phyloP scores from a whole-genome alignment of 2,888 invertebrate species.

The Monoplex corrugatus region DNA sequence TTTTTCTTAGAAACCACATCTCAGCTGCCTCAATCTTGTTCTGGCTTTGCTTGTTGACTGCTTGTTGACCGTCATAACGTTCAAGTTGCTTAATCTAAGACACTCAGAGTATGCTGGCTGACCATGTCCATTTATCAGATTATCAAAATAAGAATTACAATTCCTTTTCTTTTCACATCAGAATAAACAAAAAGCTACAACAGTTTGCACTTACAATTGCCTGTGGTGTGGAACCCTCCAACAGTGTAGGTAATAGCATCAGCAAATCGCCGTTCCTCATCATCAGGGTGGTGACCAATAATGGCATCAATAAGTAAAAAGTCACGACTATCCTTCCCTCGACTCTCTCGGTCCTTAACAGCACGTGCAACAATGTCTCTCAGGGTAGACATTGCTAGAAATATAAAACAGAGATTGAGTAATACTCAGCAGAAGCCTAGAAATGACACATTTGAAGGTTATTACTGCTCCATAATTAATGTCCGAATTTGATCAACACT shows the following conservation, averaged over 20 bases:
- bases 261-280: conserved; percentile 55
- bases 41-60: no score
- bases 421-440: no score
- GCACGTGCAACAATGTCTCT: conserved; percentile 55
- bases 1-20: no score
- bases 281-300: conserved; percentile 58
- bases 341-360: conserved; percentile 61
- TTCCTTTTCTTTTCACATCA: not conserved
- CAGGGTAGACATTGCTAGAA: conserved; percentile 54
- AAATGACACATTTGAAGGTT: no score
- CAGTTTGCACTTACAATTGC: conserved; percentile 70
- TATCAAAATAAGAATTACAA: not conserved
- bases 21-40: no score
- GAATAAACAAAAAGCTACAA: no score
- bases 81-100: no score
- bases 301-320: conserved; percentile 70
- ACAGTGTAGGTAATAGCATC: conserved; percentile 71
- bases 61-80: no score
- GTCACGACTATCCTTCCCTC: conserved; percentile 60
- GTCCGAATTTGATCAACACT: no score
- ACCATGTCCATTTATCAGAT: not conserved
- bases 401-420: no score
- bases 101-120: no score
- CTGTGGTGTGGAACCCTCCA: conserved; percentile 79
- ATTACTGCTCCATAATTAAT: no score